Conservation (phyloP, 2,888 invertebrate species). For the Cerceris ruficornis region DNA sequence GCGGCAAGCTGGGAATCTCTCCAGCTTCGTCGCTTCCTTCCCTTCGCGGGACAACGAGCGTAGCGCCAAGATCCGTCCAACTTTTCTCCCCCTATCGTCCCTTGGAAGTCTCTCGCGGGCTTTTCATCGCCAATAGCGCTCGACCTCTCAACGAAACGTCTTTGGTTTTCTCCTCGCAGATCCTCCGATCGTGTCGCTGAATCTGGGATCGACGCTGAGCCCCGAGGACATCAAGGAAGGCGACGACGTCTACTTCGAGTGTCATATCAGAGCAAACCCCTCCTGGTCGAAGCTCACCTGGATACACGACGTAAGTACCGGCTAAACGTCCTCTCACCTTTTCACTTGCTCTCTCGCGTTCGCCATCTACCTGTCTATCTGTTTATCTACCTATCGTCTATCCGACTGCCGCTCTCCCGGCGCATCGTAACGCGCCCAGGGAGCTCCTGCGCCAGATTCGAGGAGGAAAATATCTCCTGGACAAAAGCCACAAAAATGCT, state of each 20-base stretch:
- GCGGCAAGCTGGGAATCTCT: too few species aligned
- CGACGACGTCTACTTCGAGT: slow-evolving; percentile 96
- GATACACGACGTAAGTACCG: slow-evolving; percentile 91
- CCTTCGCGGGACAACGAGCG: too few species aligned
- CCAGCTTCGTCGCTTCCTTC: too few species aligned
- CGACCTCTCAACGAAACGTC: neutral
- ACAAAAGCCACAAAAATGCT: slow-evolving; percentile 21
- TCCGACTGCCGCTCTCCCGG: too few species aligned
- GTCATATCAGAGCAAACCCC: slow-evolving; percentile 94
- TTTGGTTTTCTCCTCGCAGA: slow-evolving; percentile 83
- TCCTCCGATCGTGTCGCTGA: slow-evolving; percentile 91
- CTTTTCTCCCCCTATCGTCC: too few species aligned
- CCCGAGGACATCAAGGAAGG: slow-evolving; percentile 96
- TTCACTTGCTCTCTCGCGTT: neutral
- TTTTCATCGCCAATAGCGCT: too few species aligned
- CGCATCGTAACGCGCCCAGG: too few species aligned
- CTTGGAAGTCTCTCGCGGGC: too few species aligned
- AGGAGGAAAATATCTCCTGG: slow-evolving; percentile 8
- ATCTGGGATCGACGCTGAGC: slow-evolving; percentile 92
- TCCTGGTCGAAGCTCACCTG: slow-evolving; percentile 92
- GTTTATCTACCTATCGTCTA: too few species aligned
- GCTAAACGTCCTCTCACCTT: neutral
- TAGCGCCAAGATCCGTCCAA: too few species aligned
- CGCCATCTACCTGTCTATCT: too few species aligned
- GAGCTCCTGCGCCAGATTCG: neutral